Conservation (phyloP, 30 jellyfish, hydroid and myxozoan species). For the Phacellophora camtschatica region DNA sequence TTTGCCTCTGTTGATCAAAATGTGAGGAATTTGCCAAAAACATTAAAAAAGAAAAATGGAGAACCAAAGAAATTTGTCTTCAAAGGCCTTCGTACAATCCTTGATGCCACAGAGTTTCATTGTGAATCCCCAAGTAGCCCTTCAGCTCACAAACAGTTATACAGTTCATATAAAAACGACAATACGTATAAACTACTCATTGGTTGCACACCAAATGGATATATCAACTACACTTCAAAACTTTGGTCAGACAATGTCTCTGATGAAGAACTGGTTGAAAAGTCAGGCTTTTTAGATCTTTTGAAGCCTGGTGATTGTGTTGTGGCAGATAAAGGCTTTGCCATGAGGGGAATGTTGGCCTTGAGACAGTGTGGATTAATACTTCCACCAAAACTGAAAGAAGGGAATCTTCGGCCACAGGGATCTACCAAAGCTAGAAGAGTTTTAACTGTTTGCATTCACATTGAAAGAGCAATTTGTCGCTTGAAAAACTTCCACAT, state of each 20-base stretch:
- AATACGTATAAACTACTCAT: constrained; percentile 11
- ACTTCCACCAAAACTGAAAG: constrained; percentile 4
- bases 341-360: neutral
- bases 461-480: constrained; percentile 59
- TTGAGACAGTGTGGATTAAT: neutral
- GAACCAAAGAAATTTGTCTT: constrained; percentile 10
- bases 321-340: constrained; percentile 49
- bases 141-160: constrained; percentile 17
- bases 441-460: constrained; percentile 36
- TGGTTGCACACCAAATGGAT: constrained; percentile 44
- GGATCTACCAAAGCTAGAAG: constrained; percentile 26
- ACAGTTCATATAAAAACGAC: constrained; percentile 10
- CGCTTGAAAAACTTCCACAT: constrained; percentile 56
- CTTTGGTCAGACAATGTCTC: constrained; percentile 38
- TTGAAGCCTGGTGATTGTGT: constrained; percentile 37
- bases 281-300: constrained; percentile 29
- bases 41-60: constrained; percentile 8
- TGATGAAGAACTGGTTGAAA: constrained; percentile 21
- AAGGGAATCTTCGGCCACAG: constrained; percentile 2
- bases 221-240: neutral
- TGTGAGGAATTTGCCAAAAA: neutral
- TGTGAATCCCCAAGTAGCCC: constrained; percentile 28
- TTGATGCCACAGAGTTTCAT: constrained; percentile 11
- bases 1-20: constrained; percentile 4
- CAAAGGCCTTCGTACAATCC: neutral